phyloP scores from a whole-genome alignment of 2,888 invertebrate species.

The Platypus cylindrus region DNA sequence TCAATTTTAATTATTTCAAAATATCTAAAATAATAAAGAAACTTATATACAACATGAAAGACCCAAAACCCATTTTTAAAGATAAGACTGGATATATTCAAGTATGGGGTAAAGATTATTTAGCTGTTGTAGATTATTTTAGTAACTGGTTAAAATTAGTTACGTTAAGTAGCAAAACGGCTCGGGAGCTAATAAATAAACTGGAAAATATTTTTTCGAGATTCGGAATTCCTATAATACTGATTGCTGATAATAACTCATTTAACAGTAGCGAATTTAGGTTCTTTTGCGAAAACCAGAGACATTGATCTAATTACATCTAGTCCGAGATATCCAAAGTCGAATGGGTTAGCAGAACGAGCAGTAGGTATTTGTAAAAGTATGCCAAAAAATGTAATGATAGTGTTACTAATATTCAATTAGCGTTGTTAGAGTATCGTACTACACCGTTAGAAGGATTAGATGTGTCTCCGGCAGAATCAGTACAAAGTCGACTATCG shows the following conservation, averaged over 20 bases:
- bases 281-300: slow-evolving; percentile 14
- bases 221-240: slow-evolving; percentile 13
- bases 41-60: too few relatives aligned
- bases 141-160: slow-evolving; percentile 11
- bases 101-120: too few relatives aligned
- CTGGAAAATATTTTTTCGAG: slow-evolving; percentile 15
- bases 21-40: too few relatives aligned
- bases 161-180: slow-evolving; percentile 5
- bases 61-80: too few relatives aligned
- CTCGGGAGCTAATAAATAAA: slow-evolving; percentile 4
- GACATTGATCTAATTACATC: slow-evolving; percentile 14
- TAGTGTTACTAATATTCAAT: slow-evolving; percentile 8
- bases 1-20: too few relatives aligned
- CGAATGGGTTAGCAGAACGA: slow-evolving; percentile 16
- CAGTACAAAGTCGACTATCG: slow-evolving; percentile 7
- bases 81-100: too few relatives aligned
- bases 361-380: slow-evolving; percentile 16
- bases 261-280: slow-evolving; percentile 17
- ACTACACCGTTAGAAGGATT: slow-evolving; percentile 9
- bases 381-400: slow-evolving; percentile 10
- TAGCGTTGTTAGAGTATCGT: slow-evolving; percentile 11
- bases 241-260: slow-evolving; percentile 18
- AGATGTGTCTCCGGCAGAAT: slow-evolving; percentile 11
- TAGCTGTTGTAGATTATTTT: slow-evolving; percentile 15
- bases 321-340: slow-evolving; percentile 16